Percentiles rank a stretch among this genome's conserved stretches.
Evolutionary conservation across 2,113 vertebrate species (phyloP).

Genomic region (Cheirogaleus medius): DNA sequence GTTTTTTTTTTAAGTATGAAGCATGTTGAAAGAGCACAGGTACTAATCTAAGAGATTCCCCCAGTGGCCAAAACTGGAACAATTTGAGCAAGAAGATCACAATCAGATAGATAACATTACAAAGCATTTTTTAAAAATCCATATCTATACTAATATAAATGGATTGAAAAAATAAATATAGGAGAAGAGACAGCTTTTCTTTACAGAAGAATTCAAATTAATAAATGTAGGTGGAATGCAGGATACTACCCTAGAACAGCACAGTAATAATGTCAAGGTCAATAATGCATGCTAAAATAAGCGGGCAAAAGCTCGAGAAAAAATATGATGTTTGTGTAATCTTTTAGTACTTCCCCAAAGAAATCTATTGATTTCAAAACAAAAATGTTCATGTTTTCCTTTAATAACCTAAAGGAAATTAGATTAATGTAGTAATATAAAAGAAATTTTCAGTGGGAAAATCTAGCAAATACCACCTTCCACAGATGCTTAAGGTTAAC

Average conservation of each 20-base stretch:
- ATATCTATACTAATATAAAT: background rate
- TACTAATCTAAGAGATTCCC: background rate
- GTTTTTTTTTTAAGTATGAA: background rate
- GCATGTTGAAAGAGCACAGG: background rate
- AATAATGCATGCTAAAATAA: background rate
- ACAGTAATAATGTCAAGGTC: background rate
- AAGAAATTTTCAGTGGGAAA: background rate
- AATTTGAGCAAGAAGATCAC: background rate
- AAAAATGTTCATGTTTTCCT: background rate
- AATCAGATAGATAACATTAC: background rate
- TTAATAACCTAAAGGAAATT: too few species aligned
- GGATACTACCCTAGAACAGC: background rate
- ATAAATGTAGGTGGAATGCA: background rate
- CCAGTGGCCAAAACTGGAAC: background rate
- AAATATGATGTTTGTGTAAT: background rate
- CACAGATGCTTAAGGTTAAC: background rate
- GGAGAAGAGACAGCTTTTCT: background rate
- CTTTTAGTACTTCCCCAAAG: background rate
- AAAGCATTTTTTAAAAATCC: background rate
- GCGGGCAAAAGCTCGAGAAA: background rate
- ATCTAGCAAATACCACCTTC: background rate
- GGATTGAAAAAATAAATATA: background rate
- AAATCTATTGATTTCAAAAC: background rate
- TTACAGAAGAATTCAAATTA: background rate
- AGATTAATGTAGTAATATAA: too few species aligned